A percentile compares a stretch with the other conserved stretches of the same genome.
Evolutionary conservation across 1,140 invertebrate genomes (phyloP).

Genomic region (Sitobion miscanthi): DNA sequence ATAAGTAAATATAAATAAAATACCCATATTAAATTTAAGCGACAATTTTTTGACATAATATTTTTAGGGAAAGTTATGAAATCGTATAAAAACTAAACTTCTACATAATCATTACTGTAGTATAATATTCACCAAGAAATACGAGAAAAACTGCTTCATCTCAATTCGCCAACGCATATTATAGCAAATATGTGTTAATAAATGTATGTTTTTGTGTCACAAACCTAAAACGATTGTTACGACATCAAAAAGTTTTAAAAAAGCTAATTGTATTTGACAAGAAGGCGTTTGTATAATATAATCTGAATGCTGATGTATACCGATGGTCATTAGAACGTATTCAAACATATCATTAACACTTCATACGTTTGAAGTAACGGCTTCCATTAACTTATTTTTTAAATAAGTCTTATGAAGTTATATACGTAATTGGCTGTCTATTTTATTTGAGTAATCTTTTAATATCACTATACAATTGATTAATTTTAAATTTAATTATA

Average conservation of each 20-base stretch:
- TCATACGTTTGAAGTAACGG: background rate
- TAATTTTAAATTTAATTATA: background rate
- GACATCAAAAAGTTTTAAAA: background rate
- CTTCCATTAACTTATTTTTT: background rate
- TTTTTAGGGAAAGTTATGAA: background rate
- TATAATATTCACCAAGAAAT: background rate
- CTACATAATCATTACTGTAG: background rate
- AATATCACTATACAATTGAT: too few relatives aligned
- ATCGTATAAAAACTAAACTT: background rate
- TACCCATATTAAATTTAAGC: too few relatives aligned
- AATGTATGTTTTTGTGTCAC: background rate
- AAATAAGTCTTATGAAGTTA: background rate
- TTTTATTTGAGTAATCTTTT: background rate
- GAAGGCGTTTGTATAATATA: background rate
- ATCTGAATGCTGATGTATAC: background rate
- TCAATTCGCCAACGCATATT: background rate
- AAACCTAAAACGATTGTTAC: conserved; percentile 7
- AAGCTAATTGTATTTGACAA: conserved; percentile 41
- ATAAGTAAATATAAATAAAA: background rate
- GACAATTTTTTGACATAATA: conserved; percentile 1
- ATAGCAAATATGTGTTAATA: background rate
- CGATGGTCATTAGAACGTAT: background rate
- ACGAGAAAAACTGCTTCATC: background rate
- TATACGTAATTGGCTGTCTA: background rate
- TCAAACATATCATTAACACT: background rate